Base-by-base conservation (phyloP, 35 echinoderm and acorn worm genomes). In the Stichopus chloronotus region DNA sequence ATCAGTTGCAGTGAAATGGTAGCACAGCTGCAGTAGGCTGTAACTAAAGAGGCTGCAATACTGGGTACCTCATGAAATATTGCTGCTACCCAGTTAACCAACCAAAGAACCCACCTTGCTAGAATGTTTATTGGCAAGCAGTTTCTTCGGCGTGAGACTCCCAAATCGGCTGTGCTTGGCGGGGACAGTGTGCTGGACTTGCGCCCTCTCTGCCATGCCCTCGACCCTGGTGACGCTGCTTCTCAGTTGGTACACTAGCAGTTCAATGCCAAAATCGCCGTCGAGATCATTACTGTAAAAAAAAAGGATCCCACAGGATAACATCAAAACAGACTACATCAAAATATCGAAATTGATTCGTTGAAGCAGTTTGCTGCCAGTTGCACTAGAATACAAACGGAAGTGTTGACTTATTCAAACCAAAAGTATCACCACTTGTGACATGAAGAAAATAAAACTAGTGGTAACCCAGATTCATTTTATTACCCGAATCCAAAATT, bases 251-350 rank as follows among this genome's bases (percentile, higher is more conserved):
- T 96, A 99, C n/a, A 99, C 95, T 16, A 93, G 21, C 5, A 95
- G 65, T 65, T 99, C 97, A 9, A 99, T 69, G 25, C 84, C 91
- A 85, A 99, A 99, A 76, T 99, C 94, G 83, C 97, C 95, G 24
- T 94, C 97, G 5, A 99, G 57, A 76, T 99, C 91, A 84, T 98
- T 98, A 65, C 97, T 98, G 86, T 24, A 91, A 79, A 52, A 4
- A 93, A 77, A 86, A 9, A 76, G 5, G 30, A 43, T 8, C 53
- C 56, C 13, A 57, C 1, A 81, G 60, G 7, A 81, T 2, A 5
- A 52, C 30, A 52, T 68, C 72, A 30, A 69, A 60, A 43, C 30
- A 43, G 30, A 43, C 30, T 43, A 43, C n/a, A n/a, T n/a, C n/a
- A n/a, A n/a, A n/a, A 13, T 2, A 19, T 30, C 30, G 4, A n/a